Conservation (phyloP, 2,888 invertebrate species). For the Drosophila diplacantha region DNA sequence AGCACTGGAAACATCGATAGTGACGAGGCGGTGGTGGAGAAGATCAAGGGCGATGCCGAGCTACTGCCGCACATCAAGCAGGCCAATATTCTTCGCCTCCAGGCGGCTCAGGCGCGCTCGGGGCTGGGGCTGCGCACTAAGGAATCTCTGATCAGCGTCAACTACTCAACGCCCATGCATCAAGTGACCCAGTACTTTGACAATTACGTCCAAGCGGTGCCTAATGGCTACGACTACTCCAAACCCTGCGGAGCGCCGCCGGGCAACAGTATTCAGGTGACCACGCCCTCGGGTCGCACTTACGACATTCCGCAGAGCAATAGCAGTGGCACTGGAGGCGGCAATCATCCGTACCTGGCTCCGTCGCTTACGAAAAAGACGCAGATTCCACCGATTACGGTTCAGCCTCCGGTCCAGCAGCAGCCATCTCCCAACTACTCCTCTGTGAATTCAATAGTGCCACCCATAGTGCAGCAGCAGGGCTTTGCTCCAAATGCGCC, state of each 20-base stretch:
- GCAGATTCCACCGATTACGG: conserved; percentile 47
- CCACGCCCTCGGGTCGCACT: conserved; percentile 71
- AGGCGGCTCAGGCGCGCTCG: conserved; percentile 42
- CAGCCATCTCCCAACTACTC: conserved; percentile 46
- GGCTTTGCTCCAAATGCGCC: conserved; percentile 23
- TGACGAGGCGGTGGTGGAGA: conserved; percentile 64
- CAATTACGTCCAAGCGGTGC: conserved; percentile 63
- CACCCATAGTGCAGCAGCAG: conserved; percentile 33
- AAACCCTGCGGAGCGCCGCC: conserved; percentile 55
- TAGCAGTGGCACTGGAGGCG: conserved; percentile 60
- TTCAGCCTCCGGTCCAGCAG: conserved; percentile 35
- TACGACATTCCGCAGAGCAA: conserved; percentile 73
- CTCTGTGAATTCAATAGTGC: conserved; percentile 54
- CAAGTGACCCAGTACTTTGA: conserved; percentile 68
- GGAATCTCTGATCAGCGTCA: conserved; percentile 65
- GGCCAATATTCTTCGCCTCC: conserved; percentile 60
- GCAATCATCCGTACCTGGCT: conserved; percentile 74
- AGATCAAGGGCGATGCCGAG: conserved; percentile 76
- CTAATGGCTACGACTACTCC: conserved; percentile 69
- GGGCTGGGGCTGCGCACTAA: conserved; percentile 35
- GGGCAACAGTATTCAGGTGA: conserved; percentile 66
- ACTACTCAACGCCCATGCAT: conserved; percentile 69
- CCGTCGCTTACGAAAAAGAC: conserved; percentile 69
- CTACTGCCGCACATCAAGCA: conserved; percentile 65
- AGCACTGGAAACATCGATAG: conserved; percentile 39